Percentiles rank a stretch among this genome's conserved stretches.
Conservation (phyloP, 2,113 vertebrate species). For the Hippoglossus stenolepis region DNA sequence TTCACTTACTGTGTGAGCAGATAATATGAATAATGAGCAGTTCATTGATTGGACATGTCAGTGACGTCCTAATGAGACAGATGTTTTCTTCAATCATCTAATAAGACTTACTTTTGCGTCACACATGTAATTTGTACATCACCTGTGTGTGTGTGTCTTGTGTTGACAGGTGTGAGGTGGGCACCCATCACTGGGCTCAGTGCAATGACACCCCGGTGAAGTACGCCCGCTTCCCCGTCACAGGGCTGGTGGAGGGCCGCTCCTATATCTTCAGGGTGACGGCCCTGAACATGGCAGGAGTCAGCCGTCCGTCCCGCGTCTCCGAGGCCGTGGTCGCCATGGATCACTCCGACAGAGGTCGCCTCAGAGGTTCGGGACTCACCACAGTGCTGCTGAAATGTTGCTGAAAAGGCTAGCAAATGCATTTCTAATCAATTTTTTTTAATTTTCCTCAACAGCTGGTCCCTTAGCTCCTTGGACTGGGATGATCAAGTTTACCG, state of each 20-base stretch:
- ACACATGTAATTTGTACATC: not conserved
- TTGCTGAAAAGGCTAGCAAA: not conserved
- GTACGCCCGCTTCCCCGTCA: constrained; percentile 97
- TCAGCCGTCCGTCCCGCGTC: constrained; percentile 90
- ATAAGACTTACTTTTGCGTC: not conserved
- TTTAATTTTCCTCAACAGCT: constrained; percentile 75
- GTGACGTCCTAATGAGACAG: not conserved
- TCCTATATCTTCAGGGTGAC: constrained; percentile 95
- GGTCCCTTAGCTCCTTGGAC: constrained; percentile 96
- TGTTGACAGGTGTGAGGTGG: constrained; percentile 90
- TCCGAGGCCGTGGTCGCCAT: constrained; percentile 92
- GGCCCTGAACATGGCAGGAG: constrained; percentile 90
- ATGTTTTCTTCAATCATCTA: not conserved
- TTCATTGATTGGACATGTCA: not conserved
- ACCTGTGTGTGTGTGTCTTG: not conserved
- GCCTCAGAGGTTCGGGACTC: constrained; percentile 85
- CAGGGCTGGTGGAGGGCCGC: constrained; percentile 93
- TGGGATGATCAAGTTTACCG: constrained; percentile 98
- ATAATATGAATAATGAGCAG: not conserved
- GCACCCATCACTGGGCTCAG: constrained; percentile 93
- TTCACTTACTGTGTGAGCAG: not conserved
- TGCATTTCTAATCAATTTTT: not conserved
- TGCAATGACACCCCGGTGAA: constrained; percentile 96
- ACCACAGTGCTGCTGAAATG: not conserved
- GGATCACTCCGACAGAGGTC: constrained; percentile 93